Evolutionary conservation across 2,888 invertebrate species (phyloP).

Genomic region (Acronicta alni): DNA sequence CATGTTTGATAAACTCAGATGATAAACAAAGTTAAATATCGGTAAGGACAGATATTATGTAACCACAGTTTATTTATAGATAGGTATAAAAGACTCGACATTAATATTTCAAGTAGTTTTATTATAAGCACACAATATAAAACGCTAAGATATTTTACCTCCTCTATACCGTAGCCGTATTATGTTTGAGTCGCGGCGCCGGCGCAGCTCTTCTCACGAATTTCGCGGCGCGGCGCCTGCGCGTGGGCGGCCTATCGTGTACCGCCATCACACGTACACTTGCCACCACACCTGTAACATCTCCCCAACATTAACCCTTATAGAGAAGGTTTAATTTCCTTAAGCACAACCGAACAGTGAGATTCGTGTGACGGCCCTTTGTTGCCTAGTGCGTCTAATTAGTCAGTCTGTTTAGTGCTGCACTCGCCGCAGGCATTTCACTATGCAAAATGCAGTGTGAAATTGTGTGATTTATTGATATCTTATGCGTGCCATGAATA

Average conservation of each 20-base stretch:
- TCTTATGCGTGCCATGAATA: conserved; percentile 52
- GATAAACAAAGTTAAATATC: neutral
- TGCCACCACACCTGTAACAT: conserved; percentile 64
- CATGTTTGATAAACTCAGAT: neutral
- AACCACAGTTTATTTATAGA: conserved; percentile 29
- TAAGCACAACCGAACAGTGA: conserved; percentile 48
- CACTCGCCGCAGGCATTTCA: conserved; percentile 80
- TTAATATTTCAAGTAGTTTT: conserved; percentile 42
- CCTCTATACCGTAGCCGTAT: conserved; percentile 59
- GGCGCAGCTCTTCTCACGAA: conserved; percentile 85
- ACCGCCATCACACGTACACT: conserved; percentile 82
- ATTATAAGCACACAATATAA: conserved; percentile 48
- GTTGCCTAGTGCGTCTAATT: conserved; percentile 88
- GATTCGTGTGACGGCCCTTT: conserved; percentile 76
- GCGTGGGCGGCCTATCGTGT: conserved; percentile 86
- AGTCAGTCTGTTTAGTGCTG: conserved; percentile 87
- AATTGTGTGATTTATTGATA: conserved; percentile 81
- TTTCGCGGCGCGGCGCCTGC: conserved; percentile 84
- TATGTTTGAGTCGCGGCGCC: conserved; percentile 75
- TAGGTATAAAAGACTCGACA: conserved; percentile 26
- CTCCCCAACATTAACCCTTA: conserved; percentile 59
- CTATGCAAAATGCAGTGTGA: conserved; percentile 77
- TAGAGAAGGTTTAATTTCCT: conserved; percentile 65
- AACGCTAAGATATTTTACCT: conserved; percentile 52
- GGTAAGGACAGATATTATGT: conserved; percentile 5